Evolutionary conservation across 2,888 invertebrate species (phyloP).

Genomic region (Perizoma affinitatum): DNA sequence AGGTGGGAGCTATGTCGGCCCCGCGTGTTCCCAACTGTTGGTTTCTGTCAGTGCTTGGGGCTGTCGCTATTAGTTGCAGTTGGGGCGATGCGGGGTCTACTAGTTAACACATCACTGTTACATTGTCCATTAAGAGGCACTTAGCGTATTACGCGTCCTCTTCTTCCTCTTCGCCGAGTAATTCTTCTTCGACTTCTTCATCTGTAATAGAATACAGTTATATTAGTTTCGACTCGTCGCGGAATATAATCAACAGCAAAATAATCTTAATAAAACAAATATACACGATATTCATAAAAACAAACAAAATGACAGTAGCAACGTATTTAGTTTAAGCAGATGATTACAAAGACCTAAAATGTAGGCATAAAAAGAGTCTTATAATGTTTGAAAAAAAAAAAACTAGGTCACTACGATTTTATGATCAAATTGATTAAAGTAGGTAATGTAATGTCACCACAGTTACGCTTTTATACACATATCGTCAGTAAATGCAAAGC

Average conservation of each 20-base stretch:
- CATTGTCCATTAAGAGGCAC: conserved; percentile 81
- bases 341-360: too few relatives aligned
- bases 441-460: too few relatives aligned
- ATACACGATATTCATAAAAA: too few relatives aligned
- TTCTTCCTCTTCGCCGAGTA: conserved; percentile 80
- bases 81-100: conserved; percentile 79
- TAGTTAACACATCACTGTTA: conserved; percentile 83
- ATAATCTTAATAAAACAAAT: background rate
- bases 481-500: too few relatives aligned
- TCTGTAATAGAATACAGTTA: conserved; percentile 62
- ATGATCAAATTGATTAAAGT: too few relatives aligned
- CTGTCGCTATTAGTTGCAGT: conserved; percentile 60
- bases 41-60: conserved; percentile 51
- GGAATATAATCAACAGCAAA: background rate
- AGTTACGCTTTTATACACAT: too few relatives aligned
- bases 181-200: conserved; percentile 80
- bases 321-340: too few relatives aligned
- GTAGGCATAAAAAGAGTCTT: too few relatives aligned
- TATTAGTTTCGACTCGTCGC: conserved; percentile 23
- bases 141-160: conserved; percentile 83
- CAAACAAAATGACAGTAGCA: too few relatives aligned
- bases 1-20: conserved; percentile 79
- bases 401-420: too few relatives aligned
- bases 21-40: conserved; percentile 78
- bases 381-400: too few relatives aligned